Conservation (phyloP, 2,888 invertebrate species). For the Melanophora roralis region DNA sequence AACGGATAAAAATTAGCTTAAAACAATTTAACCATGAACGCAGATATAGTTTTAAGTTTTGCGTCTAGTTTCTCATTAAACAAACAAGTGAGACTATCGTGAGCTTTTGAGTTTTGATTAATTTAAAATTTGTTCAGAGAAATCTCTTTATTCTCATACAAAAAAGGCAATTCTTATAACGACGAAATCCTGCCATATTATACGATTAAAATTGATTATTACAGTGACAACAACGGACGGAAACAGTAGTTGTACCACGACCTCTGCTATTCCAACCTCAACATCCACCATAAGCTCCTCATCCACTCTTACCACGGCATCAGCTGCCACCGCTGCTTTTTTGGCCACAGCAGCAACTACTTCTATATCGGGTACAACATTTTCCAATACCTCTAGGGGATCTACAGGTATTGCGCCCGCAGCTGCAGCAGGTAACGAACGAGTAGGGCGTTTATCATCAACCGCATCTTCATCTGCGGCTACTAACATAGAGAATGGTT, state of each 20-base stretch:
- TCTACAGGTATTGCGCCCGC: slow-evolving; percentile 18
- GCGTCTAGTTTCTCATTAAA: too few relatives aligned
- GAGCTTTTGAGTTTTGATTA: too few relatives aligned
- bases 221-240: slow-evolving; percentile 39
- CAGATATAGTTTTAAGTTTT: too few relatives aligned
- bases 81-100: too few relatives aligned
- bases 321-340: slow-evolving; percentile 65
- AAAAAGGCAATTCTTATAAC: not conserved
- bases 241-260: slow-evolving; percentile 50
- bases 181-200: not conserved
- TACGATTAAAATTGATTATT: slow-evolving; percentile 36
- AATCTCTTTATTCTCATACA: slow-evolving; percentile 11
- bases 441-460: slow-evolving; percentile 46
- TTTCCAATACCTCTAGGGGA: slow-evolving; percentile 43
- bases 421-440: slow-evolving; percentile 6
- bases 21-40: too few relatives aligned
- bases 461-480: slow-evolving; percentile 37
- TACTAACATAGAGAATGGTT: slow-evolving; percentile 69
- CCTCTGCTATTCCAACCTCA: slow-evolving; percentile 53
- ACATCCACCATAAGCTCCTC: slow-evolving; percentile 61
- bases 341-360: slow-evolving; percentile 66
- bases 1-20: too few relatives aligned
- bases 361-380: slow-evolving; percentile 63
- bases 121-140: too few relatives aligned
- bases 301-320: slow-evolving; percentile 60